Conservation (phyloP, 1,140 invertebrate species). For the Lasioglossum baleicum region DNA sequence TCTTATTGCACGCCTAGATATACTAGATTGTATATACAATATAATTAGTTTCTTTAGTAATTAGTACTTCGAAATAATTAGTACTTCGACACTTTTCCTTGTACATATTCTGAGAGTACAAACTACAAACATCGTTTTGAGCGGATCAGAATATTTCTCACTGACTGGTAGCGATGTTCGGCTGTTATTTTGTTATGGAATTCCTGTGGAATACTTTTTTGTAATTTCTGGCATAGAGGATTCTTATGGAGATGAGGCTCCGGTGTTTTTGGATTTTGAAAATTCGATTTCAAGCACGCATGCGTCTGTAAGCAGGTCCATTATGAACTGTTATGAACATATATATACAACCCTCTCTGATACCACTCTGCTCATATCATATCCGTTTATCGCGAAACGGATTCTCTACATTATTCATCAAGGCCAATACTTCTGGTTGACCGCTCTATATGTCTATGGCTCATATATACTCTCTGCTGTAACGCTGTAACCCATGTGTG, state of each 20-base stretch:
- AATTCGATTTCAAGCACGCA: no score
- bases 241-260: no score
- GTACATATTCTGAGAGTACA: not conserved
- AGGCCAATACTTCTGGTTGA: constrained; percentile 84
- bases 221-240: no score
- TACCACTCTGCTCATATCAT: no score
- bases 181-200: not conserved
- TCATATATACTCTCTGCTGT: no score
- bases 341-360: no score
- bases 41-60: not conserved
- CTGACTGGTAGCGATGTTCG: not conserved
- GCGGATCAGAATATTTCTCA: not conserved
- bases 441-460: no score
- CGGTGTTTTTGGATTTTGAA: no score
- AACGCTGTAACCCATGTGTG: no score
- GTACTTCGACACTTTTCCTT: not conserved
- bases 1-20: not conserved
- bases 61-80: not conserved
- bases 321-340: no score
- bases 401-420: constrained; percentile 83
- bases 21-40: not conserved
- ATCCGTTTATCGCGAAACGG: constrained; percentile 83
- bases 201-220: no score
- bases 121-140: not conserved
- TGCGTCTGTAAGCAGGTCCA: no score